phyloP scores from a whole-genome alignment of 1,140 invertebrate genomes.

The Drosophila miranda region DNA sequence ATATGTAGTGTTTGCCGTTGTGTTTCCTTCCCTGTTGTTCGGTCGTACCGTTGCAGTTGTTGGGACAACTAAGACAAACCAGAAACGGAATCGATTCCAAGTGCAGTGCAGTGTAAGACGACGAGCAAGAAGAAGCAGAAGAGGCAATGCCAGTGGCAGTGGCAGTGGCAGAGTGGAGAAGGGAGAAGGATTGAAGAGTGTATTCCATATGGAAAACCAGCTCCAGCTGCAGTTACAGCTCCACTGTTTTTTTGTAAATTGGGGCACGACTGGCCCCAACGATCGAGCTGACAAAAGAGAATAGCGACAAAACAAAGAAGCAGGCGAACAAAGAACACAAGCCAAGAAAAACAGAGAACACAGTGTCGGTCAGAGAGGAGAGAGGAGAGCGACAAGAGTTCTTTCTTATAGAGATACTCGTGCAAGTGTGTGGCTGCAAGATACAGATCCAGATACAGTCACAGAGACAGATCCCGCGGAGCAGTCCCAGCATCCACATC shows the following conservation, averaged over 20 bases:
- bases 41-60: constrained; percentile 7
- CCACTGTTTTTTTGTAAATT: constrained; percentile 7
- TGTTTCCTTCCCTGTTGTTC: constrained; percentile 15
- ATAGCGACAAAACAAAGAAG: constrained; percentile 64
- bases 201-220: constrained; percentile 4
- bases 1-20: background rate
- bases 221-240: constrained; percentile 12
- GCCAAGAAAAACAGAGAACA: constrained; percentile 54
- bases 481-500: constrained; percentile 19
- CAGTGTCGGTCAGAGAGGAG: constrained; percentile 12
- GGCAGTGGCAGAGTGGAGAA: background rate
- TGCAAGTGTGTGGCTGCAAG: constrained; percentile 28
- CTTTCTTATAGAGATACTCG: constrained; percentile 10
- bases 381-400: constrained; percentile 19
- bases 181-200: constrained; percentile 18
- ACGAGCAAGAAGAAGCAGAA: background rate
- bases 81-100: constrained; percentile 8
- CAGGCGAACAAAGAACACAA: constrained; percentile 63
- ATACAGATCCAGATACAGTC: constrained; percentile 25
- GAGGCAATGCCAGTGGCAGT: background rate
- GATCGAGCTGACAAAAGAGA: constrained; percentile 40
- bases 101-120: constrained; percentile 5
- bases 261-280: constrained; percentile 1
- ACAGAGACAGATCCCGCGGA: constrained; percentile 4
- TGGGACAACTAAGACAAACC: constrained; percentile 33